These are phyloP conservation scores for Lucilia sericata DNA, from an alignment of 1,140 invertebrate species.

Conservation along the genomic window DNA sequence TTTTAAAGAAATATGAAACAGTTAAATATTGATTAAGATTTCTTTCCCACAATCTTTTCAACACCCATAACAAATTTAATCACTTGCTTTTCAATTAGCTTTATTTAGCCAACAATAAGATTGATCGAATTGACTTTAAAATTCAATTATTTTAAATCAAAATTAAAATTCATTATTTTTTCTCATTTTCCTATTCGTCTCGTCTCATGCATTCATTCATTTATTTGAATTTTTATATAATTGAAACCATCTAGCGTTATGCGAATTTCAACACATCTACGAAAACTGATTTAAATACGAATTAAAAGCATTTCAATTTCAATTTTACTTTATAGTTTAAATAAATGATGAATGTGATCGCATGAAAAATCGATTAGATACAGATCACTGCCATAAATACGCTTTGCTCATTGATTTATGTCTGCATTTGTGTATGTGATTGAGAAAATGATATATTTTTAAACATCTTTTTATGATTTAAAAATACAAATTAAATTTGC, in stretches of 20 bases:
- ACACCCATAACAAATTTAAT: no score
- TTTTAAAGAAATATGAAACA: no score
- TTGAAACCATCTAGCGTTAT: no score
- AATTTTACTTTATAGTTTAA: neutral
- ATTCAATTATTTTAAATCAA: neutral
- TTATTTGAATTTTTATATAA: neutral
- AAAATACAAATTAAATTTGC: neutral
- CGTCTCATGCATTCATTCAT: neutral
- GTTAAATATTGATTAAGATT: no score
- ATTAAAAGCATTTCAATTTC: neutral
- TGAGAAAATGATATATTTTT: neutral
- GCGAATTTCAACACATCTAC: no score
- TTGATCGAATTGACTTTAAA: no score
- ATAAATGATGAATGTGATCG: neutral
- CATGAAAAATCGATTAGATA: constrained; percentile 5
- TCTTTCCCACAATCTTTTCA: no score
- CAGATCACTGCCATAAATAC: neutral
- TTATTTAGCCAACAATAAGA: no score
- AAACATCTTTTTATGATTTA: neutral
- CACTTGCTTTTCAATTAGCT: no score
- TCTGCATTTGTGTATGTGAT: neutral
- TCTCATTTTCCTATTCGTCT: neutral
- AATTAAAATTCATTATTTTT: neutral
- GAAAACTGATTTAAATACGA: neutral
- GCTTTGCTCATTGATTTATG: neutral